Base-by-base conservation (phyloP, 2,888 invertebrate species). In the Limnephilus lunatus region DNA sequence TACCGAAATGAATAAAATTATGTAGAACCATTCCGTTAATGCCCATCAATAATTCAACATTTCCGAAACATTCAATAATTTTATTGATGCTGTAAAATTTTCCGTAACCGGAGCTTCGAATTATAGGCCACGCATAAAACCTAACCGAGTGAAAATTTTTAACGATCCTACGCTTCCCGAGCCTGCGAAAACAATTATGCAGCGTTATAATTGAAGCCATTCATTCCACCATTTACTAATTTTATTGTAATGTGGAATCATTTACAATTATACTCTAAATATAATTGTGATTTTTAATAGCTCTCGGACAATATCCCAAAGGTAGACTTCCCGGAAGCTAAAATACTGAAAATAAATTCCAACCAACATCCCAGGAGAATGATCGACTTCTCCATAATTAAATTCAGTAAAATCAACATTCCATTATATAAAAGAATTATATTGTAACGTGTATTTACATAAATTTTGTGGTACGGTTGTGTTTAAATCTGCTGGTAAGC, bases 61-160 rank as follows among this genome's bases (percentile, higher is more conserved):
- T 68, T 68, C 68, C 68, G 68, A 68, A 68, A 68, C 68, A 68
- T 68, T 68, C 68, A 68, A 68, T 68, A n/a, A 68, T 68, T 68
- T 68, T 68, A 68, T 68, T 68, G n/a, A 68, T 25, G 68, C 68
- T 68, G 25, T 68, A 68, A 68, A 68, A 68, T 68, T 68, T 68
- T 68, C 25, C 68, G n/a, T 9, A 68, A 68, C 25, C 25, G 68
- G 68, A 68, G 68, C 9, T n/a, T 68, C 68, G 68, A 68, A 68
- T 68, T 68, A 68, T 25, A 68, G n/a, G 68, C 68, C 68, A 68
- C 68, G 68, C 68, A 68, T 68, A 68, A 68, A 68, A 68, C 25
- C 25, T 68, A 68, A 68, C 68, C 68, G 68, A 68, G 25, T 68
- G 68, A 68, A 68, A 68, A 68, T 25, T 68, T 68, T 68, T 68